These are phyloP conservation scores for western clawed frog (Xenopus tropicalis) DNA, from an alignment of 2,113 vertebrate species.

Conservation along the genomic window DNA sequence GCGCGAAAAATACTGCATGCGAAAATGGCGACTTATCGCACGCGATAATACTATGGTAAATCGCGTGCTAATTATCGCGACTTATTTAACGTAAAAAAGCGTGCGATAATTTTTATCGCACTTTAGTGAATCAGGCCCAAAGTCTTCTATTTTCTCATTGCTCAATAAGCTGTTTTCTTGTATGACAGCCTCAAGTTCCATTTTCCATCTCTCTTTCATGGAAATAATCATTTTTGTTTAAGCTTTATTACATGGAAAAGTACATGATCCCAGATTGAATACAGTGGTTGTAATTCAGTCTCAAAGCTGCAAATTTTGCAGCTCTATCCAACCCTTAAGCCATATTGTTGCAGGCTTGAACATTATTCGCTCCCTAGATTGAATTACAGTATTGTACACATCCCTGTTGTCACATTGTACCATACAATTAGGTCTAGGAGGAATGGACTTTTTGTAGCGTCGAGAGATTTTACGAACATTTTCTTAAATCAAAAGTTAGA, in stretches of 20 bases:
- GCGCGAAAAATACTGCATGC: too few relatives aligned
- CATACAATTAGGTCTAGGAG: conserved; percentile 68
- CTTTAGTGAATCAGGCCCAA: too few relatives aligned
- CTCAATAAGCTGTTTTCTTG: conserved; percentile 30
- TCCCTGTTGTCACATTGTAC: conserved; percentile 70
- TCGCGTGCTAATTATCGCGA: too few relatives aligned
- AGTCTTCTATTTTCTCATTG: not conserved
- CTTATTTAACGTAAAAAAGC: too few relatives aligned
- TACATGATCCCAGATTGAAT: conserved; percentile 50
- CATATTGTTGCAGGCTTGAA: conserved; percentile 73
- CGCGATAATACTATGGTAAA: too few relatives aligned
- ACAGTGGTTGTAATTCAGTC: conserved; percentile 65
- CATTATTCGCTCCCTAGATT: conserved; percentile 70
- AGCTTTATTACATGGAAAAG: conserved; percentile 50
- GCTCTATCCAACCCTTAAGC: conserved; percentile 71
- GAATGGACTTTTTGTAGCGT: conserved; percentile 69
- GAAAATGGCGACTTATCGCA: too few relatives aligned
- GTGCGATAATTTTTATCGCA: too few relatives aligned
- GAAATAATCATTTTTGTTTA: conserved; percentile 54
- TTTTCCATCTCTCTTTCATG: conserved; percentile 45
- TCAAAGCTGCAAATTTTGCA: conserved; percentile 66
- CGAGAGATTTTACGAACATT: conserved; percentile 56
- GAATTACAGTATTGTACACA: conserved; percentile 78
- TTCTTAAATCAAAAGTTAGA: conserved; percentile 62
- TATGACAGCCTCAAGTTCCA: conserved; percentile 48